Conservation (phyloP, 2,113 vertebrate species). For the Oncorhynchus masou region DNA sequence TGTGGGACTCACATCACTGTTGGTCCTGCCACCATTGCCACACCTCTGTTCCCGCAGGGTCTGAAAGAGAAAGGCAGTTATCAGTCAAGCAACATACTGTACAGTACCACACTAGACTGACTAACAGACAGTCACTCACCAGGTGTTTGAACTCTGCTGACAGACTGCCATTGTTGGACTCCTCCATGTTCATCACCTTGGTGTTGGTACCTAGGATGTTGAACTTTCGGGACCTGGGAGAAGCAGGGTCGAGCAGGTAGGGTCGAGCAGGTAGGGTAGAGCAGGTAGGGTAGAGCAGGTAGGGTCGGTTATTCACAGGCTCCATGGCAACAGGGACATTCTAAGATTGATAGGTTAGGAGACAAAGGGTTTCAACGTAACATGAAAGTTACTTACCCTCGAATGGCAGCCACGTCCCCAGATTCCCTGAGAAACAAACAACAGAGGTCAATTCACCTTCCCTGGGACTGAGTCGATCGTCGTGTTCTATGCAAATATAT, state of each 20-base stretch:
- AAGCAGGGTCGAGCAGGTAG: not conserved
- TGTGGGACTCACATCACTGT: slow-evolving; percentile 84
- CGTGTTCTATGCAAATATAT: too few species aligned
- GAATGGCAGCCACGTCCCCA: slow-evolving; percentile 89
- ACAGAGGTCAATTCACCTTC: slow-evolving; percentile 16
- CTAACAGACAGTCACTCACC: slow-evolving; percentile 68
- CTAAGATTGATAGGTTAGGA: slow-evolving; percentile 35
- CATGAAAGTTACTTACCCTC: slow-evolving; percentile 80
- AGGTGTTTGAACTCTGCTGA: slow-evolving; percentile 98
- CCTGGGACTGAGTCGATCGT: too few species aligned
- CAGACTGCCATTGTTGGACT: slow-evolving; percentile 97
- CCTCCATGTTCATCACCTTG: slow-evolving; percentile 99
- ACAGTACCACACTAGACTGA: too few species aligned
- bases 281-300: not conserved
- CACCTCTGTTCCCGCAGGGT: slow-evolving; percentile 96
- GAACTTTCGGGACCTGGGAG: slow-evolving; percentile 89
- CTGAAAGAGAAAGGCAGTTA: slow-evolving; percentile 71
- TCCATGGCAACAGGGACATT: not conserved
- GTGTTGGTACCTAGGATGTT: slow-evolving; percentile 99
- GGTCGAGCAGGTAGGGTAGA: too few species aligned
- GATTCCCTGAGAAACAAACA: slow-evolving; percentile 82
- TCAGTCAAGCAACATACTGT: not conserved
- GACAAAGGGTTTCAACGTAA: not conserved
- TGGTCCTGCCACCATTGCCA: slow-evolving; percentile 95
- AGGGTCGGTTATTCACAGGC: not conserved